Conservation (phyloP, 2,888 invertebrate species). For the Cerceris rybyensis region DNA sequence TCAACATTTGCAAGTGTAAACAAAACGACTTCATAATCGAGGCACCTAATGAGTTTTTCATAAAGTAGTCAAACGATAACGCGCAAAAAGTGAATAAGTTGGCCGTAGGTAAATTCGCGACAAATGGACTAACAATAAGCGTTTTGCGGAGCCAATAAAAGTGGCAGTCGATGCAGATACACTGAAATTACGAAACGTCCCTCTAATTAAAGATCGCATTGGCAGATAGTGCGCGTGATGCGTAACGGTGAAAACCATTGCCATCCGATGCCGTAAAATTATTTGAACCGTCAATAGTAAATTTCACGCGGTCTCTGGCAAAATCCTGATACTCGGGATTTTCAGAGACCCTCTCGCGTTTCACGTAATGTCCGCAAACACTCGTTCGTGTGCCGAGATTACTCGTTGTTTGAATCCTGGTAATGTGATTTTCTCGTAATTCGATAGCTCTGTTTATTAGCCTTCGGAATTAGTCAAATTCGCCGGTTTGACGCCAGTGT, state of each 20-base stretch:
- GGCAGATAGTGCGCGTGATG: constrained; percentile 2
- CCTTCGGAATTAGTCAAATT: not conserved
- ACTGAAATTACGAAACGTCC: constrained; percentile 31
- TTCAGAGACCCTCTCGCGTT: not conserved
- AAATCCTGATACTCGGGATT: not conserved
- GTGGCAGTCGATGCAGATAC: constrained; percentile 27
- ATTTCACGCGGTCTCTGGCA: not conserved
- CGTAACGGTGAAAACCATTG: constrained; percentile 4
- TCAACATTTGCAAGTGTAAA: too few relatives aligned
- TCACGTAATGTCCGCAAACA: constrained; percentile 7
- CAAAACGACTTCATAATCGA: too few relatives aligned
- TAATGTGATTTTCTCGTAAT: not conserved
- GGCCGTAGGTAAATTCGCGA: not conserved
- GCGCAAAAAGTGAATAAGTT: not conserved
- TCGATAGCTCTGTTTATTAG: not conserved
- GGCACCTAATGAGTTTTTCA: too few relatives aligned
- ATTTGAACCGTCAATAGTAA: constrained; percentile 1
- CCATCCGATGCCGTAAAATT: constrained; percentile 2
- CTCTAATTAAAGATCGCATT: constrained; percentile 40
- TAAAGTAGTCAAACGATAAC: not conserved
- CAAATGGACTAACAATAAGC: constrained; percentile 10
- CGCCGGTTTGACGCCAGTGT: not conserved
- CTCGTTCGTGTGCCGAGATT: not conserved
- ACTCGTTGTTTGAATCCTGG: not conserved
- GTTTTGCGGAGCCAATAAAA: constrained; percentile 23